These are phyloP conservation scores for Strigops habroptila DNA, from an alignment of 2,113 vertebrate genomes.

Conservation along the genomic window DNA sequence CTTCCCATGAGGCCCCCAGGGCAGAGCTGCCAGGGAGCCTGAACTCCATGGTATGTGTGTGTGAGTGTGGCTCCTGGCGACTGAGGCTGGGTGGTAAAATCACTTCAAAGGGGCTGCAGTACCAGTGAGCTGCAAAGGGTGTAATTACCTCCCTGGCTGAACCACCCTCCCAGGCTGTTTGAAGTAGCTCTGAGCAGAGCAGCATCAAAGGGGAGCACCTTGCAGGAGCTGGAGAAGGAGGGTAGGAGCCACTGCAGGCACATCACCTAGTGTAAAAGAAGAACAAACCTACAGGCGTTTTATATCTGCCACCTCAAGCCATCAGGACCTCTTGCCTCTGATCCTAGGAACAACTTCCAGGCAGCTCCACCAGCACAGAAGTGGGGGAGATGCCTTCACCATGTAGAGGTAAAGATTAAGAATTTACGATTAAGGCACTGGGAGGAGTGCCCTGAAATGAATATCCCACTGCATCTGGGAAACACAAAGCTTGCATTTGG, in stretches of 20 bases:
- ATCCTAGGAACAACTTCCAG: neutral
- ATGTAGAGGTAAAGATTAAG: neutral
- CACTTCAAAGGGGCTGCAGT: conserved; percentile 57
- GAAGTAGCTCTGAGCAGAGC: conserved; percentile 52
- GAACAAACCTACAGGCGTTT: neutral
- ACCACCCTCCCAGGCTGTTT: conserved; percentile 41
- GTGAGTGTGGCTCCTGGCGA: conserved; percentile 33
- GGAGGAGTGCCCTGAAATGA: neutral
- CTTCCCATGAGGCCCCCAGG: conserved; percentile 13
- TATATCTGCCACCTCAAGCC: neutral
- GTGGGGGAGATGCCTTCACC: neutral
- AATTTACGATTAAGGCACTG: neutral
- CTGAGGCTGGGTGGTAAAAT: conserved; percentile 53
- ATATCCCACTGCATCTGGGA: neutral
- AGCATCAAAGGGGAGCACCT: conserved; percentile 31
- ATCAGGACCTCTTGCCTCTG: neutral
- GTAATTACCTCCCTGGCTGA: conserved; percentile 51
- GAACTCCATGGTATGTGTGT: neutral
- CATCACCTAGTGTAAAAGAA: neutral
- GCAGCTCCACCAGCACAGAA: neutral
- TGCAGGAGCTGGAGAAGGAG: neutral
- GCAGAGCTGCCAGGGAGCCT: conserved; percentile 19
- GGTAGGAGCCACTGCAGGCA: neutral
- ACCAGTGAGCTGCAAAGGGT: conserved; percentile 20
- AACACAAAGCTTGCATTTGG: neutral